Evolutionary conservation across 2,888 invertebrate species (phyloP).

Genomic region (Mesorhabditis spiculigera): DNA sequence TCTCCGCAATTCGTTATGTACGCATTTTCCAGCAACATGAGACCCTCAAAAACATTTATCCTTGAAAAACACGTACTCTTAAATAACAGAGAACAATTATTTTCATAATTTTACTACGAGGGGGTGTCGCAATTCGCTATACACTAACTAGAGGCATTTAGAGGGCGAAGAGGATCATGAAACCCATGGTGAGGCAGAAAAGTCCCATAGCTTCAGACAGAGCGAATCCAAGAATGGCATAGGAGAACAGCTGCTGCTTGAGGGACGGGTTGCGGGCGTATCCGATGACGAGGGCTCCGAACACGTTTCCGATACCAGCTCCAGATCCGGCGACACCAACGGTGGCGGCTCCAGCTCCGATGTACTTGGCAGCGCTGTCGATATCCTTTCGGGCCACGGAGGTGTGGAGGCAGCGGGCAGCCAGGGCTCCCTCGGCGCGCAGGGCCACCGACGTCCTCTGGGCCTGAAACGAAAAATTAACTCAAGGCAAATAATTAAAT

Average conservation of each 20-base stretch:
- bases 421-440: constrained; percentile 47
- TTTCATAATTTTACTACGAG: neutral
- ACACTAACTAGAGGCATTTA: constrained; percentile 59
- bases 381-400: constrained; percentile 77
- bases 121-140: too few relatives aligned
- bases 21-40: neutral
- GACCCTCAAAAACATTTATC: neutral
- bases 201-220: constrained; percentile 98
- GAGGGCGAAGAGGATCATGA: constrained; percentile 94
- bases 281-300: constrained; percentile 92
- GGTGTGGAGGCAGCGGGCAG: constrained; percentile 50
- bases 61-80: constrained; percentile 4
- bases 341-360: constrained; percentile 99
- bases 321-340: constrained; percentile 95
- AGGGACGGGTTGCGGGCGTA: constrained; percentile 93
- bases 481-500: neutral
- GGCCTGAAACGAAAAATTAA: constrained; percentile 17
- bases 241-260: constrained; percentile 95
- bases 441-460: constrained; percentile 40
- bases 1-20: neutral
- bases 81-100: constrained; percentile 1
- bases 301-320: constrained; percentile 83
- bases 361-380: constrained; percentile 99
- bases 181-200: constrained; percentile 99
- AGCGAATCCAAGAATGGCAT: constrained; percentile 93